phyloP scores from a whole-genome alignment of 2,113 vertebrate genomes.

The Nothocercus julius region DNA sequence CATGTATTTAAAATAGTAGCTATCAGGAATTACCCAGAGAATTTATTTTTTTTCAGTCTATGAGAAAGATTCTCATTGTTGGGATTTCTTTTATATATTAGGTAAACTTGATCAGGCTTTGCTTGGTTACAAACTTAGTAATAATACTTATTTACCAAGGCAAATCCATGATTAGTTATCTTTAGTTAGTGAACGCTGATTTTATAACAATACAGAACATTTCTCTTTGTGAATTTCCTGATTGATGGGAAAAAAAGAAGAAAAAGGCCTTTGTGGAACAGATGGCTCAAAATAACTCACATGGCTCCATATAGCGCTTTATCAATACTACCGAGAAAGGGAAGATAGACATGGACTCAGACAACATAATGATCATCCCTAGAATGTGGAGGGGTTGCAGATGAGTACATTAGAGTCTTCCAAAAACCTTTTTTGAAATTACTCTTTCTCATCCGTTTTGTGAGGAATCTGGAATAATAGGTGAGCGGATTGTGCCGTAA shows the following conservation, averaged over 20 bases:
- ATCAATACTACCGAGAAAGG: background rate
- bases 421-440: background rate
- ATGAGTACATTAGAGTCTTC: background rate
- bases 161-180: rapidly evolving
- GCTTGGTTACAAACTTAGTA: background rate
- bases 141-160: background rate
- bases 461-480: background rate
- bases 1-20: background rate
- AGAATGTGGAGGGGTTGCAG: background rate
- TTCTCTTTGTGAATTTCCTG: background rate
- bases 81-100: background rate
- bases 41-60: background rate
- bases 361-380: background rate
- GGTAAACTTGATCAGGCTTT: background rate
- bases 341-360: background rate
- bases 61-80: background rate
- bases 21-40: background rate
- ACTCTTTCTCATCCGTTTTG: background rate
- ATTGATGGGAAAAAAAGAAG: background rate
- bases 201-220: background rate
- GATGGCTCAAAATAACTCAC: background rate
- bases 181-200: background rate
- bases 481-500: background rate
- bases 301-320: rapidly evolving
- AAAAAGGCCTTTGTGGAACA: background rate